Conservation (phyloP, 2,113 vertebrate species). For the Chaetodon trifascialis region DNA sequence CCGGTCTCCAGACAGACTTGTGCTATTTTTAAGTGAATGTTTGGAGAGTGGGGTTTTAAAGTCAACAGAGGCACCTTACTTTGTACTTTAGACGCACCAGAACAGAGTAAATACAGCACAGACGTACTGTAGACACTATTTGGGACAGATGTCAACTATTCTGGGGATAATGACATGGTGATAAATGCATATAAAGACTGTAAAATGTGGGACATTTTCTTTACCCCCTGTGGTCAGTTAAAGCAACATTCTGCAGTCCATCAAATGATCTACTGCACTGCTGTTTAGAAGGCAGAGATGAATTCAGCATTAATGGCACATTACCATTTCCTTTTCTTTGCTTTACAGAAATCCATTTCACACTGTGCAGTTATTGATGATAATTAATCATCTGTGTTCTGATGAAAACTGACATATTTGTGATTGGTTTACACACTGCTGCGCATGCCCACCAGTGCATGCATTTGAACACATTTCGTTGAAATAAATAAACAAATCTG, state of each 20-base stretch:
- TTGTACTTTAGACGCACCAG: background rate
- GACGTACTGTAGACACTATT: background rate
- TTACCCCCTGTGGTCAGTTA: background rate
- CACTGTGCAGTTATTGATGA: conserved; percentile 34
- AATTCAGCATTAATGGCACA: background rate
- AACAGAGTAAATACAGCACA: background rate
- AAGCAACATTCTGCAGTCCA: conserved; percentile 2
- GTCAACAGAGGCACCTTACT: conserved; percentile 12
- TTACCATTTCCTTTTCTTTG: conserved; percentile 33
- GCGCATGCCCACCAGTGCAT: background rate
- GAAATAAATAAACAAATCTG: background rate
- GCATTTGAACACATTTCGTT: conserved; percentile 5
- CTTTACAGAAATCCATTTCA: conserved; percentile 56
- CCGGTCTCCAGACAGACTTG: conserved; percentile 6
- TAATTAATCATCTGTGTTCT: conserved; percentile 56
- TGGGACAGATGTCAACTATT: background rate
- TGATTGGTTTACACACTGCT: conserved; percentile 38
- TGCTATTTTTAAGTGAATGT: conserved; percentile 19
- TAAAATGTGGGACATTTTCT: conserved; percentile 24
- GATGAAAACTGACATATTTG: conserved; percentile 46
- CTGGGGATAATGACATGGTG: conserved; percentile 28
- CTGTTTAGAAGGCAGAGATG: background rate
- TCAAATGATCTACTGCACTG: background rate
- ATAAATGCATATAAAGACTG: conserved; percentile 36
- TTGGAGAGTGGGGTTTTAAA: conserved; percentile 1